Evolutionary conservation across 2,888 invertebrate species (phyloP).

Genomic region (Ormyrus labotus): DNA sequence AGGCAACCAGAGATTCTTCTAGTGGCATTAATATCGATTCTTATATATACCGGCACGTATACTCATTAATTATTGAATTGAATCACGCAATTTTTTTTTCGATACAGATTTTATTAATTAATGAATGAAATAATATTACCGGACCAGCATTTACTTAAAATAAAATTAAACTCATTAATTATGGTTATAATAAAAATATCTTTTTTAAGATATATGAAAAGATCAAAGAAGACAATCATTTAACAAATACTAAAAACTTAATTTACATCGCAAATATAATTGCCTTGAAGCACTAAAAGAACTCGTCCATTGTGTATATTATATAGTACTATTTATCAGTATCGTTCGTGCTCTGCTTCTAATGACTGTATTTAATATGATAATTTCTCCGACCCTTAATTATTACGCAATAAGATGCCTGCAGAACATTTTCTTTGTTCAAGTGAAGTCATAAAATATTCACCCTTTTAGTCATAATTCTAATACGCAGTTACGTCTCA

Average conservation of each 20-base stretch:
- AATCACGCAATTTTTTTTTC: not conserved
- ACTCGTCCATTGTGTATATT: not conserved
- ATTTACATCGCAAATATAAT: no score
- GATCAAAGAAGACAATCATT: no score
- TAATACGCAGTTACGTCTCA: not conserved
- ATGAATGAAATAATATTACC: not conserved
- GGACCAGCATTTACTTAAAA: not conserved
- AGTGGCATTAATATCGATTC: not conserved
- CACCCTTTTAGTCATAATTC: conserved; percentile 32
- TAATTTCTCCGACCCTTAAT: conserved; percentile 32
- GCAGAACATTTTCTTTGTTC: conserved; percentile 29
- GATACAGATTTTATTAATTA: not conserved
- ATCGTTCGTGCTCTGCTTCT: conserved; percentile 22
- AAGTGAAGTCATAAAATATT: conserved; percentile 19
- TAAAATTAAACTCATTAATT: no score
- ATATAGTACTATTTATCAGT: conserved; percentile 9
- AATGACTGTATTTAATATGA: conserved; percentile 33
- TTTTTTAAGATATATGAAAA: no score
- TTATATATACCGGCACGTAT: not conserved
- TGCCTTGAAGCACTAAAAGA: not conserved
- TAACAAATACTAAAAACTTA: no score
- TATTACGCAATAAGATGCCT: conserved; percentile 33
- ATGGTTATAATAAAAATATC: no score
- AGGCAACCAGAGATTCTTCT: not conserved
- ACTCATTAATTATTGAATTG: not conserved